Evolutionary conservation across 2,888 invertebrate genomes (phyloP).

Genomic region (Nymphalis polychloros): DNA sequence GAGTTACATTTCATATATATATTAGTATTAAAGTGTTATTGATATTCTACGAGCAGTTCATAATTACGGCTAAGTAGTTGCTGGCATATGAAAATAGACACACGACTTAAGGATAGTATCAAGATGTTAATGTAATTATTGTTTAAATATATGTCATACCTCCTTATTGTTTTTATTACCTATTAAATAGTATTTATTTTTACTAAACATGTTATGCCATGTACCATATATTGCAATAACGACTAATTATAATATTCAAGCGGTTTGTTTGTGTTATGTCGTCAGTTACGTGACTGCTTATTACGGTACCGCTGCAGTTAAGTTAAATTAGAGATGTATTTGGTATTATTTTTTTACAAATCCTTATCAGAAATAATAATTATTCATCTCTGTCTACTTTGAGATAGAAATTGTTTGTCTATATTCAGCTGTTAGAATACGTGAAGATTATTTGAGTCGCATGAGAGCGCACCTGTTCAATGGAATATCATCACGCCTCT

Average conservation of each 20-base stretch:
- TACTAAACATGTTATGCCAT: background rate
- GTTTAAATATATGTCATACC: background rate
- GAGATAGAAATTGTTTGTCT: conserved; percentile 27
- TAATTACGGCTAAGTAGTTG: background rate
- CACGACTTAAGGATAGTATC: background rate
- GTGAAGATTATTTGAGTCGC: conserved; percentile 56
- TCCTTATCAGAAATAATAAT: conserved; percentile 2
- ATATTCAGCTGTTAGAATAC: conserved; percentile 45
- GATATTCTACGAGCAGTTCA: background rate
- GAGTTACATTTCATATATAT: too few species aligned
- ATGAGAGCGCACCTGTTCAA: conserved; percentile 65
- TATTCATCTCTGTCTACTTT: conserved; percentile 15
- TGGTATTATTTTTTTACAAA: background rate
- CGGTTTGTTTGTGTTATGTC: background rate
- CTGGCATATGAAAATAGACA: background rate
- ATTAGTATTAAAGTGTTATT: background rate
- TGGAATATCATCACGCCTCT: conserved; percentile 65
- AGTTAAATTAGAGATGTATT: background rate
- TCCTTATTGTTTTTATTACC: background rate
- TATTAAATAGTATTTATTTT: background rate
- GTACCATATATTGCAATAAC: background rate
- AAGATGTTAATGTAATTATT: background rate
- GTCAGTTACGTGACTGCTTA: conserved; percentile 20
- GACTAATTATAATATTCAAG: background rate
- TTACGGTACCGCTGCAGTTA: conserved; percentile 21